A percentile compares a stretch with the other conserved stretches of the same genome.
These are phyloP conservation scores for Stegostoma tigrinum DNA, from an alignment of 2,113 vertebrate genomes.

Conservation along the genomic window DNA sequence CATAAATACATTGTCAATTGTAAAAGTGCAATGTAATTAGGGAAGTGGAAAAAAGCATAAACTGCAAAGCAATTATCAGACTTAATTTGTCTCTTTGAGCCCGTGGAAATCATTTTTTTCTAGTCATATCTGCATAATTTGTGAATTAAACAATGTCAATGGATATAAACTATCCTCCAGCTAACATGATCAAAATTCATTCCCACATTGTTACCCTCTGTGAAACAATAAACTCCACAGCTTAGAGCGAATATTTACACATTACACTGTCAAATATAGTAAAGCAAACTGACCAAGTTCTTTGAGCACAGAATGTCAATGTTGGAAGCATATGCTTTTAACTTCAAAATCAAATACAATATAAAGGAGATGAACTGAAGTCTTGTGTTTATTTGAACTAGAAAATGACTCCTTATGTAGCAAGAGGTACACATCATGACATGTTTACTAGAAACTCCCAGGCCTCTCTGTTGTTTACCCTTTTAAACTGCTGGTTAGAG, in stretches of 20 bases:
- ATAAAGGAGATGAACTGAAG: background rate
- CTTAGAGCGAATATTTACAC: background rate
- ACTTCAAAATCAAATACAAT: background rate
- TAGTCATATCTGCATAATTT: conserved; percentile 9
- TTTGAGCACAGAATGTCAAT: background rate
- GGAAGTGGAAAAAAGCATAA: background rate
- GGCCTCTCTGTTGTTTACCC: background rate
- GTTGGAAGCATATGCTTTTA: background rate
- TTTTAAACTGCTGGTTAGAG: background rate
- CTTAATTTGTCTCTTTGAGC: conserved; percentile 30
- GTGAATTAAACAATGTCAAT: conserved; percentile 22
- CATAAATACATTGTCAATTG: conserved; percentile 12
- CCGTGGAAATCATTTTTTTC: background rate
- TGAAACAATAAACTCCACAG: background rate
- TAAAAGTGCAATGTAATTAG: conserved; percentile 24
- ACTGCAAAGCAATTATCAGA: conserved; percentile 10
- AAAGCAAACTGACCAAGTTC: background rate
- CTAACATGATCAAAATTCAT: background rate
- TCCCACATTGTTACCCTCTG: background rate
- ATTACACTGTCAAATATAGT: background rate
- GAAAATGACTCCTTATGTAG: background rate
- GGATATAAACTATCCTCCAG: background rate
- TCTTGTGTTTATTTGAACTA: background rate
- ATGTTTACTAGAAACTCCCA: background rate
- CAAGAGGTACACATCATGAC: background rate